Evolutionary conservation across 2,113 vertebrate genomes (phyloP).

Genomic region (Rutilus rutilus): DNA sequence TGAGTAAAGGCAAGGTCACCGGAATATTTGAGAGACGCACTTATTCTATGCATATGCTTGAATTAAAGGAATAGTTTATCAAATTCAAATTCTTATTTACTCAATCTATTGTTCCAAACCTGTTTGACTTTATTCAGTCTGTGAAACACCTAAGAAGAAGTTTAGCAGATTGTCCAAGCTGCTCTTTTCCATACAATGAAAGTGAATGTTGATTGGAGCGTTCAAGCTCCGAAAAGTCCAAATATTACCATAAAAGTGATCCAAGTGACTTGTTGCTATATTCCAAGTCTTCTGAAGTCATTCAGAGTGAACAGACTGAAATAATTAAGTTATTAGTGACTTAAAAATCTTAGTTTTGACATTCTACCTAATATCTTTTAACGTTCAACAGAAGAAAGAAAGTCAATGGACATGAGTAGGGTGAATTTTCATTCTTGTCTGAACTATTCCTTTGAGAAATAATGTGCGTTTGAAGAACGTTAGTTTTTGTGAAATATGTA

Average conservation of each 20-base stretch:
- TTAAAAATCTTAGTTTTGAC: not conserved
- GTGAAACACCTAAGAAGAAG: not conserved
- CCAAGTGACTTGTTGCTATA: not conserved
- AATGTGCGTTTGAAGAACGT: not conserved
- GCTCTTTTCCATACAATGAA: constrained; percentile 1
- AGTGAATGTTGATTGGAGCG: not conserved
- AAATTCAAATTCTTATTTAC: not conserved
- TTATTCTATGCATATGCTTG: not conserved
- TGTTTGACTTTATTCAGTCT: not conserved
- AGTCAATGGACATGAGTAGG: not conserved
- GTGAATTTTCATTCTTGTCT: not conserved
- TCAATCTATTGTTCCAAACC: not conserved
- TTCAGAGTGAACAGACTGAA: not conserved
- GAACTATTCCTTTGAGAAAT: constrained; percentile 12
- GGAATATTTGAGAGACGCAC: not conserved
- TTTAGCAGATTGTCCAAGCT: constrained; percentile 7
- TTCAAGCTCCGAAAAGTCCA: not conserved
- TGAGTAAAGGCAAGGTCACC: not conserved
- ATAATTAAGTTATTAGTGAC: not conserved
- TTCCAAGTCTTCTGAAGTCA: not conserved
- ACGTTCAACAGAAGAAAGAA: not conserved
- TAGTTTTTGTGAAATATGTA: constrained; percentile 26
- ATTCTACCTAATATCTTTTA: not conserved
- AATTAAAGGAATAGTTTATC: not conserved
- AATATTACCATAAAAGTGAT: not conserved